A percentile compares a stretch with the other conserved stretches of the same genome.
Evolutionary conservation across 1,140 invertebrate genomes (phyloP).

Genomic region (Nephila pilipes): DNA sequence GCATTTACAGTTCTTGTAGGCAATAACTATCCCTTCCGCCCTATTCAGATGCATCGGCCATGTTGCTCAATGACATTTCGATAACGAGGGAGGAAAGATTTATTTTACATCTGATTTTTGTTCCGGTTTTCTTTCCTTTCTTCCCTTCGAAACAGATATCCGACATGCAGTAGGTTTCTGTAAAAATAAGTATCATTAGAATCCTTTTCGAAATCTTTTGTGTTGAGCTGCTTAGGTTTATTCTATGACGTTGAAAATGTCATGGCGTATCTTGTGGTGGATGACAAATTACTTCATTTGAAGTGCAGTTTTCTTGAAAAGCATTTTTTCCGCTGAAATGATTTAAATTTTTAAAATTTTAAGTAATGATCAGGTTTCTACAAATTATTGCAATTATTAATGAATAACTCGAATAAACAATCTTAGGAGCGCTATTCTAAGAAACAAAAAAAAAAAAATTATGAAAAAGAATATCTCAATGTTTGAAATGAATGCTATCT

Average conservation of each 20-base stretch:
- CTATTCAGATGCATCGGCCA: not conserved
- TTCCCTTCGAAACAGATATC: not conserved
- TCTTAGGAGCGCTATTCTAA: no score
- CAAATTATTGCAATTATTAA: no score
- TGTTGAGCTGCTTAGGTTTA: not conserved
- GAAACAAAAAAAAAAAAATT: no score
- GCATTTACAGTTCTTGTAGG: not conserved
- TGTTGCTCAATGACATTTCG: not conserved
- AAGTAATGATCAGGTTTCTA: no score
- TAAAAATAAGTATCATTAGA: not conserved
- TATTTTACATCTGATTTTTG: not conserved
- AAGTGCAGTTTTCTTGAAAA: not conserved
- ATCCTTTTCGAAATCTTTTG: not conserved
- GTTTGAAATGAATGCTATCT: no score
- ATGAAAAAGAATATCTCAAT: no score
- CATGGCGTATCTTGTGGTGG: not conserved
- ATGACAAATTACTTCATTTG: not conserved
- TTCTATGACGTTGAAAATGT: not conserved
- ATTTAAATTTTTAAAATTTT: no score
- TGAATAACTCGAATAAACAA: no score
- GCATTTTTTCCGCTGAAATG: no score
- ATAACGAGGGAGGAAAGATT: not conserved
- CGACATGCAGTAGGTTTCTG: not conserved
- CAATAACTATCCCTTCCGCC: not conserved
- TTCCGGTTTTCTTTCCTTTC: constrained; percentile 1